Base-by-base conservation (phyloP, 64 coral and sea anemone genomes). In the Cladopsammia gracilis region DNA sequence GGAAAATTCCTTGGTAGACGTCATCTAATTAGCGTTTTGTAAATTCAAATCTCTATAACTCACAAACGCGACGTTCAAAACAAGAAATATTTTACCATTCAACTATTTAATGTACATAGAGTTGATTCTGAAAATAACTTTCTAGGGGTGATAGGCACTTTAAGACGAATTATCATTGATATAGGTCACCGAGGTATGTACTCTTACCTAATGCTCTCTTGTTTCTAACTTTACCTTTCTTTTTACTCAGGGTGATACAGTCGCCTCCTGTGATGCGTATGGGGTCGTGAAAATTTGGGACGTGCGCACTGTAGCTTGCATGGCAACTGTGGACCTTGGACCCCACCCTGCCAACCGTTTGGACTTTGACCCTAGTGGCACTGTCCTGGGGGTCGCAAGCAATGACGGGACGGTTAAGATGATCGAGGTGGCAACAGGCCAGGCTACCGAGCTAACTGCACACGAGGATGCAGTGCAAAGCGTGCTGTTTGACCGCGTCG, bases 211-310 rank as follows among this genome's bases (percentile, higher is more conserved):
- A 34, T 34, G 0, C 34, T 34, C 53, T 7, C 53, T 7, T 56
- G 16, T 26, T 68, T 22, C 23, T 68, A 24, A 23, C 19, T 75
- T 88, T 18, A 50, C 44, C 25, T 68, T 58, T 62, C 9, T 14
- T 4, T 64, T 22, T 61, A 62, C 47, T 10, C 77, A 99, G 98
- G 98, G 98, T 58, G 98, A 99, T 66, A 99, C 91, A 20, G 91
- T 99, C 26, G 94, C 98, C 12, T 99, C 98, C 3, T 99, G 98
- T 91, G 98, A 99, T 69, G 88, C 98, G 5, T 99, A 99, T 73
- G 98, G 98, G 58, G 89, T 96, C 25, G 91, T 96, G 16, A 99
- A 99, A 86, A 79, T 99, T 88, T 99, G 98, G 98, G 98, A 99
- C 91, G 91, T 96, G 49, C 98, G 98, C 58, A 99, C 88, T 52